A percentile compares a stretch with the other conserved stretches of the same genome.
Conservation (phyloP, 2,113 vertebrate species). For the Oryzias melastigma region DNA sequence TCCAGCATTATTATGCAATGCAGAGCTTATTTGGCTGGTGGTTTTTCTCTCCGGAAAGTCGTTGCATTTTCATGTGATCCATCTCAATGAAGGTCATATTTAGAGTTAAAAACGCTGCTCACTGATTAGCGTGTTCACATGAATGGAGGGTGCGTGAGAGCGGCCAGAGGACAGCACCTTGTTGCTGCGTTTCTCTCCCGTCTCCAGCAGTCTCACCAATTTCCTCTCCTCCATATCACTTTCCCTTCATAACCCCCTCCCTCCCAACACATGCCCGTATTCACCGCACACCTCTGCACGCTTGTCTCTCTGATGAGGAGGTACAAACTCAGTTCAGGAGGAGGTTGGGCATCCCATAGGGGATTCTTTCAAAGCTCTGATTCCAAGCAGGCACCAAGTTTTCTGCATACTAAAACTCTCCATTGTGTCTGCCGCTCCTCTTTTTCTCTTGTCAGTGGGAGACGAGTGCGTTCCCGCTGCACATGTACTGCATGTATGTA, state of each 20-base stretch:
- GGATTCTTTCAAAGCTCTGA: slow-evolving; percentile 74
- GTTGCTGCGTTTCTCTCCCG: slow-evolving; percentile 23
- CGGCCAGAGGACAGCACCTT: slow-evolving; percentile 18
- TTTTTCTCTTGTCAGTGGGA: slow-evolving; percentile 36
- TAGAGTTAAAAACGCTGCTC: slow-evolving; percentile 61
- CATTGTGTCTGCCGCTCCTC: slow-evolving; percentile 64
- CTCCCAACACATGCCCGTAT: slow-evolving; percentile 2
- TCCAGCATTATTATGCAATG: slow-evolving; percentile 73
- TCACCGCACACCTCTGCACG: slow-evolving; percentile 22
- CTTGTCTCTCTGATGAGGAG: slow-evolving; percentile 61
- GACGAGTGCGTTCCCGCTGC: slow-evolving; percentile 14
- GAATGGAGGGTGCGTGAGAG: slow-evolving; percentile 29
- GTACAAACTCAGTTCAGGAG: slow-evolving; percentile 70
- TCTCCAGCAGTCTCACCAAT: slow-evolving; percentile 19
- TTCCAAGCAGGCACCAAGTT: slow-evolving; percentile 72
- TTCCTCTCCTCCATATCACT: slow-evolving; percentile 37
- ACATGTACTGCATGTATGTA: slow-evolving; percentile 25
- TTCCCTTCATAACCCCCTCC: slow-evolving; percentile 9
- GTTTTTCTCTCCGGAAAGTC: slow-evolving; percentile 75
- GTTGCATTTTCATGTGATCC: slow-evolving; percentile 75
- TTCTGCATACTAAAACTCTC: slow-evolving; percentile 71
- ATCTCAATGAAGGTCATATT: slow-evolving; percentile 75
- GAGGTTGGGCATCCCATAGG: slow-evolving; percentile 73
- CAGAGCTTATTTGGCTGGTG: slow-evolving; percentile 76
- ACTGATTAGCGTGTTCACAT: slow-evolving; percentile 55